phyloP scores from a whole-genome alignment of 2,888 invertebrate species.

The Leucoma salicis region DNA sequence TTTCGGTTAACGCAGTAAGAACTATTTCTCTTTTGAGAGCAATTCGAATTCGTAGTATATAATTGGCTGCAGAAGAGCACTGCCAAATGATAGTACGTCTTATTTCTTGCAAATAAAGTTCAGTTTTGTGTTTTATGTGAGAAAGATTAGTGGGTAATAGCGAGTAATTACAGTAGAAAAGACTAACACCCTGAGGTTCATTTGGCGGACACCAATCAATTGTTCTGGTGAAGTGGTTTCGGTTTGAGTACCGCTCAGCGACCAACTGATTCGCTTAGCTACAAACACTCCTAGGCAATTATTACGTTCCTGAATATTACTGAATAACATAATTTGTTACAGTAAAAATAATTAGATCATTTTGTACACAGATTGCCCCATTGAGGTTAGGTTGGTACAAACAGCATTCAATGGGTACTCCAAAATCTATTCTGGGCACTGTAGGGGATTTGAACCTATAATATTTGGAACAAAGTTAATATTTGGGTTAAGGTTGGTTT shows the following conservation, averaged over 20 bases:
- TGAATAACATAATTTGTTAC: no score
- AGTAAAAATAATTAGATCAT: no score
- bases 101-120: slow-evolving; percentile 40
- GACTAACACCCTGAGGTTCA: slow-evolving; percentile 78
- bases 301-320: no score
- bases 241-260: slow-evolving; percentile 49
- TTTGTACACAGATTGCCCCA: no score
- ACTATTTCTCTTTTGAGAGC: slow-evolving; percentile 55
- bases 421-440: no score
- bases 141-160: slow-evolving; percentile 77
- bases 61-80: slow-evolving; percentile 16
- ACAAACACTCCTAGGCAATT: slow-evolving; percentile 50
- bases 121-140: slow-evolving; percentile 31
- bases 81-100: slow-evolving; percentile 40
- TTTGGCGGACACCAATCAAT: slow-evolving; percentile 70
- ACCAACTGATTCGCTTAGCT: slow-evolving; percentile 60
- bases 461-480: no score
- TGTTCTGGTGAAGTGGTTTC: slow-evolving; percentile 64
- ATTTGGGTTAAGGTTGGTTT: no score
- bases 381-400: no score
- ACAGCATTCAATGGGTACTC: no score
- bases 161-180: slow-evolving; percentile 79
- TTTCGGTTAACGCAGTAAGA: slow-evolving; percentile 63
- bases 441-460: no score
- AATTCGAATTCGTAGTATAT: slow-evolving; percentile 27